A percentile compares a stretch with the other conserved stretches of the same genome.
Evolutionary conservation across 1,140 invertebrate species (phyloP).

Genomic region (Homalodisca vitripennis): DNA sequence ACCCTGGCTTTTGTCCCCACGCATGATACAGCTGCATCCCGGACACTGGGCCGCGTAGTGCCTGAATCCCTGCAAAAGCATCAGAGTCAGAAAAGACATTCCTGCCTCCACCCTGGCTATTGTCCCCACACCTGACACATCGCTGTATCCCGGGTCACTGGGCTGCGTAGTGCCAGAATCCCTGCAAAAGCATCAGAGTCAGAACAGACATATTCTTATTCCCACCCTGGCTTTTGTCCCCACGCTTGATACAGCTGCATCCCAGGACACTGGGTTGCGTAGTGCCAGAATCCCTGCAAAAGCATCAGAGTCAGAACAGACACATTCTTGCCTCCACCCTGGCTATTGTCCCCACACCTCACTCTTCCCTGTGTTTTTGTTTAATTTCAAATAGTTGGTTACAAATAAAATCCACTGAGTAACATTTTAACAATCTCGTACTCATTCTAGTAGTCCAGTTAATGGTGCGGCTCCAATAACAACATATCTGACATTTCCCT

Average conservation of each 20-base stretch:
- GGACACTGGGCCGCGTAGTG: slow-evolving; percentile 55
- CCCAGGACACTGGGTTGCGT: slow-evolving; percentile 53
- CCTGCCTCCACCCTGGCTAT: slow-evolving; percentile 52
- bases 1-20: slow-evolving; percentile 53
- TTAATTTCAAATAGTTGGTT: too few relatives aligned
- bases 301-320: too few relatives aligned
- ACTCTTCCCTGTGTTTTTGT: slow-evolving; percentile 54
- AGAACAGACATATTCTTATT: neutral
- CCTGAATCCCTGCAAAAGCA: slow-evolving; percentile 52
- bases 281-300: slow-evolving; percentile 59
- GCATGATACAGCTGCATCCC: slow-evolving; percentile 53
- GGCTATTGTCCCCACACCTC: slow-evolving; percentile 53
- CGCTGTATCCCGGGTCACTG: slow-evolving; percentile 52
- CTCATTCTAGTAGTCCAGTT: too few relatives aligned
- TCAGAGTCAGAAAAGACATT: too few relatives aligned
- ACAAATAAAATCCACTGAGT: too few relatives aligned
- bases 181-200: slow-evolving; percentile 44
- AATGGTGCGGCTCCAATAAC: too few relatives aligned
- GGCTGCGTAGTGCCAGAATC: slow-evolving; percentile 56
- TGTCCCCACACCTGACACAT: slow-evolving; percentile 57
- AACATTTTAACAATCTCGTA: too few relatives aligned
- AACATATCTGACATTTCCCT: too few relatives aligned
- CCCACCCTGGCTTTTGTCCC: slow-evolving; percentile 53
- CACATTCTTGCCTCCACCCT: too few relatives aligned
- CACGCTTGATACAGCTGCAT: slow-evolving; percentile 54